These are phyloP conservation scores for Danaus melanippus DNA, from an alignment of 1,140 invertebrate genomes.

Conservation along the genomic window DNA sequence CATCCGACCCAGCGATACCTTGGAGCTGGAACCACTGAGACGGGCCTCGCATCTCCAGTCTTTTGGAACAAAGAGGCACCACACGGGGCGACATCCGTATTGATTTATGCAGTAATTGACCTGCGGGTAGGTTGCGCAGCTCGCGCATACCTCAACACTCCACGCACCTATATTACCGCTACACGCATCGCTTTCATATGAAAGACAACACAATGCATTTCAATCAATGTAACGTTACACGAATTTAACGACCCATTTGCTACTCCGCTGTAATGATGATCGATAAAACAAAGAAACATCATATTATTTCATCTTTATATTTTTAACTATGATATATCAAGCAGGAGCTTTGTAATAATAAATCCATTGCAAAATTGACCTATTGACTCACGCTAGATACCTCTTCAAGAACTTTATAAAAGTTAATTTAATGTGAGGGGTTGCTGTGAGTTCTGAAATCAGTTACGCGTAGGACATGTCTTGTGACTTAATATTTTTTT, in stretches of 20 bases:
- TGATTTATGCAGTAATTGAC: conserved; percentile 71
- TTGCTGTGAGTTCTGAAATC: conserved; percentile 30
- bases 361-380: conserved; percentile 35
- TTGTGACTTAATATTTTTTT: too few species aligned
- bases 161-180: conserved; percentile 47
- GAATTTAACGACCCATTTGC: conserved; percentile 20
- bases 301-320: too few species aligned
- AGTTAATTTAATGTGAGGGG: conserved; percentile 46
- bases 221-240: conserved; percentile 27
- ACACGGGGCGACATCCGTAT: conserved; percentile 66
- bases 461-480: neutral
- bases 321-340: neutral
- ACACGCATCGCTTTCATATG: conserved; percentile 43
- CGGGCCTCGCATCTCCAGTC: conserved; percentile 63
- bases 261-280: too few species aligned
- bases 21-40: conserved; percentile 64
- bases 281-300: too few species aligned
- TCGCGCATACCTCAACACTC: conserved; percentile 47
- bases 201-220: conserved; percentile 38
- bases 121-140: conserved; percentile 58
- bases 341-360: conserved; percentile 21
- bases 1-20: conserved; percentile 67
- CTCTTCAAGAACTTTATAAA: conserved; percentile 38
- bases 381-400: conserved; percentile 36
- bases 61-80: conserved; percentile 65